These are phyloP conservation scores for Ametastegia equiseti DNA, from an alignment of 2,888 invertebrate genomes.

Conservation along the genomic window DNA sequence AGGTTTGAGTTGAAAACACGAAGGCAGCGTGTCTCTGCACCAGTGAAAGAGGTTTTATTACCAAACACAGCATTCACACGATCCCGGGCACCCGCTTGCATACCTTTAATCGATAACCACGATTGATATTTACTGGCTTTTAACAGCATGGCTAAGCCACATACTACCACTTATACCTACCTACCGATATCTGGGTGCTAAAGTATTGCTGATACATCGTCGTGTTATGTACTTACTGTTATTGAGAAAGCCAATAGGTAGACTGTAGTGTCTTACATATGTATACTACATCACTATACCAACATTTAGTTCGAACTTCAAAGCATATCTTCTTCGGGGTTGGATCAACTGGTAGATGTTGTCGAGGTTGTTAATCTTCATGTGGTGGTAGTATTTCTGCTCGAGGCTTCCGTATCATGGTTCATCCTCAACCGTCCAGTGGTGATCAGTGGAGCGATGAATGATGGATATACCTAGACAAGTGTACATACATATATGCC, in stretches of 20 bases:
- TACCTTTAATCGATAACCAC: constrained; percentile 25
- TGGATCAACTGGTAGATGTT: constrained; percentile 4
- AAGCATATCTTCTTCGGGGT: neutral
- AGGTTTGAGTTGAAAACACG: neutral
- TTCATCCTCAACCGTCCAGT: constrained; percentile 1
- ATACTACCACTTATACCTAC: neutral
- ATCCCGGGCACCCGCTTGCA: neutral
- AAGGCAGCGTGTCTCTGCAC: neutral
- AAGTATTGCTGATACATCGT: neutral
- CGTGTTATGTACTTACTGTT: neutral
- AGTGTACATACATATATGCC: neutral
- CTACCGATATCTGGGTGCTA: constrained; percentile 2
- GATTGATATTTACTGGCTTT: constrained; percentile 26
- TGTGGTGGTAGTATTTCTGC: constrained; percentile 37
- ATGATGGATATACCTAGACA: constrained; percentile 16
- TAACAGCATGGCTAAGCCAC: neutral
- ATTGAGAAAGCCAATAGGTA: neutral
- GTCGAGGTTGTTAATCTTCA: constrained; percentile 28
- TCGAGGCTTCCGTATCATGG: constrained; percentile 27
- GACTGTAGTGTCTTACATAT: neutral
- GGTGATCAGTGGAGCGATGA: constrained; percentile 27
- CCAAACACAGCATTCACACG: constrained; percentile 1
- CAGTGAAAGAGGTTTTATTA: constrained; percentile 19
- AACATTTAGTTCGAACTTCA: neutral
- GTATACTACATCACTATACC: too few species aligned